phyloP scores from a whole-genome alignment of 2,888 invertebrate genomes.

The Magallana nippona region DNA sequence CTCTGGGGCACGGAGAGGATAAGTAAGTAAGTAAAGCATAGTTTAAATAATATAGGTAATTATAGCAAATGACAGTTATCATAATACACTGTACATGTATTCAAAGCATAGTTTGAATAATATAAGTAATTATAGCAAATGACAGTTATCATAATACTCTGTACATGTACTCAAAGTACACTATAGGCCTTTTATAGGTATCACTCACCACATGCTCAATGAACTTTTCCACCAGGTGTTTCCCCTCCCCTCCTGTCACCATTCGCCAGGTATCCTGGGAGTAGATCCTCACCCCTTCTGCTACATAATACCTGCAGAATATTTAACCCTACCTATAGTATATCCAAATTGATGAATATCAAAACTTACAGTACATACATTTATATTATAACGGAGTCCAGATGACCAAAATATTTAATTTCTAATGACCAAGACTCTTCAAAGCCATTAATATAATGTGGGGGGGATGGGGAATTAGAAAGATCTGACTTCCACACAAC shows the following conservation, averaged over 20 bases:
- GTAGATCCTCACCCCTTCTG: conserved; percentile 82
- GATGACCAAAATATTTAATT: neutral
- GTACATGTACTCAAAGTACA: neutral
- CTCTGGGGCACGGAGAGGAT: too few relatives aligned
- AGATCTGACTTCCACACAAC: too few relatives aligned
- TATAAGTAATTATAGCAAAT: neutral
- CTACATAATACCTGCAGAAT: conserved; percentile 81
- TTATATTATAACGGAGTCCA: neutral
- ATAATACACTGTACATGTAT: too few relatives aligned
- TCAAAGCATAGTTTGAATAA: too few relatives aligned
- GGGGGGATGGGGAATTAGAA: too few relatives aligned
- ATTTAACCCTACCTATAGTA: neutral
- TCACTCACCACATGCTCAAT: conserved; percentile 78
- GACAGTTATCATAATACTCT: neutral
- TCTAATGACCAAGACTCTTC: too few relatives aligned
- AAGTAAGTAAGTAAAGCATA: too few relatives aligned
- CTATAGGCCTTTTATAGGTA: neutral
- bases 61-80: neutral
- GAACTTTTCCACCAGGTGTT: conserved; percentile 81
- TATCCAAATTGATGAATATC: neutral
- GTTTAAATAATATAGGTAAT: too few relatives aligned
- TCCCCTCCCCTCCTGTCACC: conserved; percentile 80
- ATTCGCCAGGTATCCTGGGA: conserved; percentile 83
- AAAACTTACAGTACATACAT: too few relatives aligned
- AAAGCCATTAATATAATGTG: too few relatives aligned